A percentile compares a stretch with the other conserved stretches of the same genome.
These are phyloP conservation scores for Sipha maydis DNA, from an alignment of 2,888 invertebrate species.

Conservation along the genomic window DNA sequence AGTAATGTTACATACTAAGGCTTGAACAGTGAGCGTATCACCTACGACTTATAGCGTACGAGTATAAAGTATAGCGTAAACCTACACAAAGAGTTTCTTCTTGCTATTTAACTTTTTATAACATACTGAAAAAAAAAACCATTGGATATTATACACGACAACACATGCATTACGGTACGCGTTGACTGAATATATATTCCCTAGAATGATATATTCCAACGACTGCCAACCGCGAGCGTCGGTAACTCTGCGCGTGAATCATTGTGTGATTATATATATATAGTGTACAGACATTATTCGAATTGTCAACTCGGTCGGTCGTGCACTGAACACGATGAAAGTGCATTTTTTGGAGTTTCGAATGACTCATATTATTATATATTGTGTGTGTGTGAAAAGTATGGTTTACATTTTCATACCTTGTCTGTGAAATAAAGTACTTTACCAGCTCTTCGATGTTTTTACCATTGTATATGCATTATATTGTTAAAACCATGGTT, in stretches of 20 bases:
- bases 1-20: too few species aligned
- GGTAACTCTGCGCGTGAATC: neutral
- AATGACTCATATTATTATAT: conserved; percentile 23
- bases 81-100: too few species aligned
- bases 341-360: conserved; percentile 31
- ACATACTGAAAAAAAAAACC: too few species aligned
- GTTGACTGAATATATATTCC: too few species aligned
- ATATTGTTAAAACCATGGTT: neutral
- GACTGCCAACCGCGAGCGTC: neutral
- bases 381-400: neutral
- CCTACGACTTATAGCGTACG: too few species aligned
- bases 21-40: too few species aligned
- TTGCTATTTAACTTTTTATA: too few species aligned
- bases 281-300: neutral
- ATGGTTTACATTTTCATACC: neutral
- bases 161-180: too few species aligned
- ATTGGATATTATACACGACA: too few species aligned
- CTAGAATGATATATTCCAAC: neutral
- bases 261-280: neutral
- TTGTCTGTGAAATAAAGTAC: neutral
- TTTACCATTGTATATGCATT: neutral
- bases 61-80: too few species aligned
- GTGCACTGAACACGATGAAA: conserved; percentile 22
- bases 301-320: neutral
- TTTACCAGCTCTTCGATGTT: neutral